Evolutionary conservation across 64 coral and sea anemone genomes (phyloP).

Genomic region (Dendronephthya gigantea): DNA sequence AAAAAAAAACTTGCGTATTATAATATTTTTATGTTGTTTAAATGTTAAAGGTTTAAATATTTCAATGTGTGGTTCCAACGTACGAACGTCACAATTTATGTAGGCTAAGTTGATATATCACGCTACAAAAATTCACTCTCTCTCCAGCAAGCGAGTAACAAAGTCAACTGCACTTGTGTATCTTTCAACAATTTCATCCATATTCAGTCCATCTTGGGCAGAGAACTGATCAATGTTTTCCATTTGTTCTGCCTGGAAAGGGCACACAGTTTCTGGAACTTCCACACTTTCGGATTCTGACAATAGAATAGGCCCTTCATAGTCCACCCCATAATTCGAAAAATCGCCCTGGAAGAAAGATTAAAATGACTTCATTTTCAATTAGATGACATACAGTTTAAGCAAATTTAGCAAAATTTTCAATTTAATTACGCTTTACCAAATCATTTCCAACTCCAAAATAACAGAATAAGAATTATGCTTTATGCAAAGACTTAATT

Average conservation of each 20-base stretch:
- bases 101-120: no score
- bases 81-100: not conserved
- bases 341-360: not conserved
- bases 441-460: not conserved
- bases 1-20: no score
- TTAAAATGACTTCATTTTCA: not conserved
- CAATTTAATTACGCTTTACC: not conserved
- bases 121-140: not conserved
- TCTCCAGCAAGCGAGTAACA: not conserved
- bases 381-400: not conserved
- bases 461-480: not conserved
- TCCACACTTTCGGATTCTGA: not conserved
- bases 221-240: not conserved
- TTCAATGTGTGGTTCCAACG: not conserved
- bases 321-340: not conserved
- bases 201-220: not conserved
- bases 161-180: not conserved
- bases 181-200: not conserved
- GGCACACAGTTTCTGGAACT: not conserved
- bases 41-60: no score
- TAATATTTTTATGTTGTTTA: no score
- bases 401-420: not conserved
- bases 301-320: not conserved
- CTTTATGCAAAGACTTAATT: no score
- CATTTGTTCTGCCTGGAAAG: not conserved